A percentile compares a stretch with the other conserved stretches of the same genome.
Conservation (phyloP, 2,113 vertebrate genomes). For the Zosterops lateralis region DNA sequence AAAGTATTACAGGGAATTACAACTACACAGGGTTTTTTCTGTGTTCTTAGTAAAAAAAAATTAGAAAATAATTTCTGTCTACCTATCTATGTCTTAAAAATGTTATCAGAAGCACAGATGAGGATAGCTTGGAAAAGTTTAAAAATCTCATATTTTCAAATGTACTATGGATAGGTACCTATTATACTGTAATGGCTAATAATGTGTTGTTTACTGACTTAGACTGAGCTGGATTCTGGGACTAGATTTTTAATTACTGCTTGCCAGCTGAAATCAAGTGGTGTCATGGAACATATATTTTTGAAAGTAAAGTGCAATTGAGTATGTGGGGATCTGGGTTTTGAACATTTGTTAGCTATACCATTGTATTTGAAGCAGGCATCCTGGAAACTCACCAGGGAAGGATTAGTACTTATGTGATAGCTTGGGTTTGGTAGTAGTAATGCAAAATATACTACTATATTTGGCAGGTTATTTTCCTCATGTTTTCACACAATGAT, state of each 20-base stretch:
- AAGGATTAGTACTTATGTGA: not conserved
- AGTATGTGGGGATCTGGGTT: fast-evolving
- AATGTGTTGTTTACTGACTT: not conserved
- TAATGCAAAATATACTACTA: not conserved
- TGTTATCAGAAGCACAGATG: not conserved
- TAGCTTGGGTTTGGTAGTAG: not conserved
- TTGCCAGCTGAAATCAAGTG: not conserved
- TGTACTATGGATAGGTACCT: not conserved
- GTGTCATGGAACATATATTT: not conserved
- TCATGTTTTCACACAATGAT: not conserved
- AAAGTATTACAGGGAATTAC: not conserved
- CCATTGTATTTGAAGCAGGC: not conserved
- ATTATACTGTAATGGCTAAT: not conserved
- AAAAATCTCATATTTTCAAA: not conserved
- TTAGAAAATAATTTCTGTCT: not conserved
- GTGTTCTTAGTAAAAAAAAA: not conserved
- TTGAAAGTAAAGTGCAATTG: not conserved
- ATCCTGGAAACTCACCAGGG: not conserved
- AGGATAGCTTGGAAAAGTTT: not conserved
- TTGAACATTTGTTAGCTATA: not conserved
- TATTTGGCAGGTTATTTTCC: not conserved
- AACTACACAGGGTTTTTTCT: not conserved
- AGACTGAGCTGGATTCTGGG: not conserved
- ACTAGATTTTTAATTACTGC: not conserved
- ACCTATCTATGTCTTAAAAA: not conserved